phyloP scores from a whole-genome alignment of 2,113 vertebrate species.

The Callocephalon fimbriatum region DNA sequence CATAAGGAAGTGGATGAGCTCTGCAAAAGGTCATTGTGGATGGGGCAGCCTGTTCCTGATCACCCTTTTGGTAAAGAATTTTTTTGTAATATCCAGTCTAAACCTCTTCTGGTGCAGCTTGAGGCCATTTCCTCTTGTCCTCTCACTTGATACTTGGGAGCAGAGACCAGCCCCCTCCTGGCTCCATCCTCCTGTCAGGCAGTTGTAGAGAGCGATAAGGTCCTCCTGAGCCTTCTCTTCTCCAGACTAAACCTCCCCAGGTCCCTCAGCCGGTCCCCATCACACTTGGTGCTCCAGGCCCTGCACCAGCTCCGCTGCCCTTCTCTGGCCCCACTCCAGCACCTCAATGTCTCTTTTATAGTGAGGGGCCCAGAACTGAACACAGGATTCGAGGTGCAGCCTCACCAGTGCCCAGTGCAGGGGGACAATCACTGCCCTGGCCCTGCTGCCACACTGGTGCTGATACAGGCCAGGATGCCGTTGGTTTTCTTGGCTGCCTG shows the following conservation, averaged over 20 bases:
- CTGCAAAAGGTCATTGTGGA: too few species aligned
- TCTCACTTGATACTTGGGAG: not conserved
- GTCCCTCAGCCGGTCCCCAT: not conserved
- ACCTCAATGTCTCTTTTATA: not conserved
- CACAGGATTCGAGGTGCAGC: not conserved
- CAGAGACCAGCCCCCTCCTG: not conserved
- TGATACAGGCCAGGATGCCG: not conserved
- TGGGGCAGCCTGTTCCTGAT: not conserved
- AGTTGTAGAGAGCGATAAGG: not conserved
- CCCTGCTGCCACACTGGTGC: not conserved
- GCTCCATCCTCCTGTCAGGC: not conserved
- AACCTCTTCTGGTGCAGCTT: not conserved
- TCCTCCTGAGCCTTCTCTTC: not conserved
- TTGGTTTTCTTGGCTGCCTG: not conserved
- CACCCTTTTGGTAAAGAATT: not conserved
- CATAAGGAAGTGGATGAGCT: too few species aligned
- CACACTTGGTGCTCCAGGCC: not conserved
- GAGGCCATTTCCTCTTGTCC: not conserved
- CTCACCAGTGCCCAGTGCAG: not conserved
- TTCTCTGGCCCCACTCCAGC: not conserved
- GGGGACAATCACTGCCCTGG: not conserved
- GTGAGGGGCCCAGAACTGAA: not conserved
- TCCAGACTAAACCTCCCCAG: not conserved
- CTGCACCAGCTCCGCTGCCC: not conserved
- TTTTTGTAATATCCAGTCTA: not conserved